Conservation (phyloP, 1,140 invertebrate genomes). For the Vollenhovia emeryi region DNA sequence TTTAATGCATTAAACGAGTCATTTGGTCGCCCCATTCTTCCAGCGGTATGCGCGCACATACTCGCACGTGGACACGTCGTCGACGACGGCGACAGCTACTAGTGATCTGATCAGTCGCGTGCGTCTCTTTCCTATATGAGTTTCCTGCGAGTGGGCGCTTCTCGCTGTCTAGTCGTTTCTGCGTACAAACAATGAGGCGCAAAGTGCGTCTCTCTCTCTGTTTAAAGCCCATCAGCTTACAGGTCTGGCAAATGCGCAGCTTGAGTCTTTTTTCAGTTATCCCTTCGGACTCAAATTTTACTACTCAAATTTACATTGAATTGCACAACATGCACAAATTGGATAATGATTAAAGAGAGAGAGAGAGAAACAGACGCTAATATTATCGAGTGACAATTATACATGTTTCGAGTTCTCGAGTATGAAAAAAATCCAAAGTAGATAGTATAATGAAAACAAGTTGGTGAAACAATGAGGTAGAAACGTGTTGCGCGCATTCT, state of each 20-base stretch:
- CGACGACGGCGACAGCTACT: conserved; percentile 30
- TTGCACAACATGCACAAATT: neutral
- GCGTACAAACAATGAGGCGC: conserved; percentile 69
- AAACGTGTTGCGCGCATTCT: neutral
- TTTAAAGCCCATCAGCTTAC: conserved; percentile 8
- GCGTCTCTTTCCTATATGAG: conserved; percentile 61
- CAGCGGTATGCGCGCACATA: conserved; percentile 40
- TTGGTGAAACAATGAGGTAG: neutral
- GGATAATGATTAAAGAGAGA: neutral
- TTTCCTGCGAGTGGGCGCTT: conserved; percentile 70
- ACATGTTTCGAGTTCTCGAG: neutral
- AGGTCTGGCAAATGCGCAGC: conserved; percentile 9
- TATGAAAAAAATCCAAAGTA: neutral
- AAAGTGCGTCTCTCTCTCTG: conserved; percentile 54
- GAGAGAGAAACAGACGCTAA: neutral
- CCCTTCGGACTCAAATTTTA: too few relatives aligned
- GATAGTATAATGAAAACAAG: neutral
- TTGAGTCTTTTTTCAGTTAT: conserved; percentile 43
- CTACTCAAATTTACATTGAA: neutral
- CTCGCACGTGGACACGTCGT: conserved; percentile 55
- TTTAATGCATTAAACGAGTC: conserved; percentile 60
- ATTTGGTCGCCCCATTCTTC: conserved; percentile 45
- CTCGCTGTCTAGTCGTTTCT: conserved; percentile 68
- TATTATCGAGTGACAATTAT: conserved; percentile 1
- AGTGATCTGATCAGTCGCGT: conserved; percentile 60